Percentiles rank a stretch among this genome's conserved stretches.
phyloP scores from a whole-genome alignment of 2,888 invertebrate genomes.

The Teleiodes luculella region DNA sequence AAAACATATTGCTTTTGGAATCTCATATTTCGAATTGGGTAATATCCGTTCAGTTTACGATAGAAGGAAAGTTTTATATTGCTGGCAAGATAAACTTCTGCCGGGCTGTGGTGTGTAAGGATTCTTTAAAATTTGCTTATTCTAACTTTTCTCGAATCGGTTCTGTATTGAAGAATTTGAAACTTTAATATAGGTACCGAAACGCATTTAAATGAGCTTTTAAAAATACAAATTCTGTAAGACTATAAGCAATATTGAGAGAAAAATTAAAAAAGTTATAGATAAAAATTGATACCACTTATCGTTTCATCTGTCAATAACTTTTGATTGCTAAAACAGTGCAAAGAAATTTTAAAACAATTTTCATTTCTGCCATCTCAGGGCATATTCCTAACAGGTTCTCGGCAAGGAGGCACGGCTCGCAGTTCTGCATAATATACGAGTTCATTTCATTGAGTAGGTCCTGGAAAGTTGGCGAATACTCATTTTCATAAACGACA shows the following conservation, averaged over 20 bases:
- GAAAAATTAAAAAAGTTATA: too few species aligned
- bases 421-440: neutral
- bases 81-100: conserved; percentile 21
- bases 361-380: neutral
- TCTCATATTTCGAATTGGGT: conserved; percentile 25
- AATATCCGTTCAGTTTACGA: conserved; percentile 30
- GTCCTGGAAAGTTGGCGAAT: neutral
- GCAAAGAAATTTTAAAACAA: neutral
- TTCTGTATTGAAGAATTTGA: neutral
- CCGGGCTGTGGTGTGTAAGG: neutral
- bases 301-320: too few species aligned
- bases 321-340: neutral
- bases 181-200: too few species aligned
- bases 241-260: too few species aligned
- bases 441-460: neutral
- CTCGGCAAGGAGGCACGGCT: neutral
- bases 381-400: neutral
- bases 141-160: conserved; percentile 1
- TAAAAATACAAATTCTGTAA: too few species aligned
- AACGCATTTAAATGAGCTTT: too few species aligned
- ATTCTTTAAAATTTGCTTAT: conserved; percentile 12
- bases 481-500: conserved; percentile 4
- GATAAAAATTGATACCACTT: too few species aligned
- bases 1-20: conserved; percentile 19
- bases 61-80: conserved; percentile 29